Base-by-base conservation (phyloP, 2,888 invertebrate genomes). In the Xestia sexstrigata region DNA sequence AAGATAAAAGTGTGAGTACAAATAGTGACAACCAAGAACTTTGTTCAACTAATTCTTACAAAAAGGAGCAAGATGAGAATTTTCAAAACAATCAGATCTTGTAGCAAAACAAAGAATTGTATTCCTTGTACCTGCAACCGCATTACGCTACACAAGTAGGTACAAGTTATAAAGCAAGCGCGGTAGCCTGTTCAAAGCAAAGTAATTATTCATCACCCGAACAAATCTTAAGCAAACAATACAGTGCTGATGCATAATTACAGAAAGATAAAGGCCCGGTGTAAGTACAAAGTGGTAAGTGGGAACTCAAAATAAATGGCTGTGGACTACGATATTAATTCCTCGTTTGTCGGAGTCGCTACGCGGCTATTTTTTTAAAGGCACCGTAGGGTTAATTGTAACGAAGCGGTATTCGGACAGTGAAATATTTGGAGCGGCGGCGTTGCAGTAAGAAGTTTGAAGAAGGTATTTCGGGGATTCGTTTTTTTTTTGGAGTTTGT, bases 171-270 rank as follows among this genome's bases (percentile, higher is more conserved):
- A 85, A 90, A 84, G 87, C 91, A 90, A 91, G 88, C 78, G 89
- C 89, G 87, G 88, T 86, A 88, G 88, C 83, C 66, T 78, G 68
- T 80, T 86, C 87, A 84, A 88, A 85, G 86, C 84, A 86, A 82
- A 87, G 88, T 89, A 90, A 90, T 92, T 91, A 92, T 91, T 92
- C 90, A 92, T 93, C 91, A 90, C 88, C 86, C 86, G 90, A 89
- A 92, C 91, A 91, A 93, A 93, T 90, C 90, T 91, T 91, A 92
- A 91, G 91, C 93, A 94, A 95, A 95, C 94, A 95, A 93, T 93
- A 92, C 91, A 92, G 91, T 90, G 90, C 93, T 92, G 93, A 93
- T 93, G 93, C 93, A 94, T 95, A 95, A 94, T 94, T 94, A 93
- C 90, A 85, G 86, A 81, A 86, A 91, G 93, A 93, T 92, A 93